Conservation (phyloP, 2,113 vertebrate species). For the Aphyosemion australe region DNA sequence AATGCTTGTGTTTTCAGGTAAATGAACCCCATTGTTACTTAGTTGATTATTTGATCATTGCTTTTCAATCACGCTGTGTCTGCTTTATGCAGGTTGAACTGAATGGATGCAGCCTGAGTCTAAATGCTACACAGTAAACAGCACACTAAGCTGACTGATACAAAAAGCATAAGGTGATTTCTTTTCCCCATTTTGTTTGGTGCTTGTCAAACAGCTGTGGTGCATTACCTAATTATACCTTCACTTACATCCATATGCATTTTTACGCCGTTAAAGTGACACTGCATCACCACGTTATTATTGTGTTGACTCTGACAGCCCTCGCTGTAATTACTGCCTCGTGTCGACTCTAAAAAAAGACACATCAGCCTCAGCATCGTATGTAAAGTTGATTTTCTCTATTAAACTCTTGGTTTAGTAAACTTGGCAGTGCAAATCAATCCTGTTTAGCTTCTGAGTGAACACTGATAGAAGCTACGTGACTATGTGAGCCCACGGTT, state of each 20-base stretch:
- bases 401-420: background rate
- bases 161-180: background rate
- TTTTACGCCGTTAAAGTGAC: background rate
- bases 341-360: background rate
- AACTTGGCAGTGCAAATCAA: background rate
- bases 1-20: no score
- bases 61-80: no score
- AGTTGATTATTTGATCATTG: background rate
- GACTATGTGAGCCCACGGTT: background rate
- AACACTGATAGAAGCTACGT: background rate
- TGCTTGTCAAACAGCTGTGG: slow-evolving; percentile 2
- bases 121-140: background rate
- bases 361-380: background rate
- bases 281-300: background rate
- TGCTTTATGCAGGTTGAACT: background rate
- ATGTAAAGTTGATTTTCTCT: background rate
- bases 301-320: background rate
- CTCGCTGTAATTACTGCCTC: background rate
- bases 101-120: background rate
- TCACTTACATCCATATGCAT: background rate
- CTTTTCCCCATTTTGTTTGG: background rate
- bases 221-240: background rate
- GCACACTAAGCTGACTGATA: background rate
- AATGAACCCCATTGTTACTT: background rate
- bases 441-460: background rate